Base-by-base conservation (phyloP, 2,797 vertebrate species). In the Diglossa cyanea region DNA sequence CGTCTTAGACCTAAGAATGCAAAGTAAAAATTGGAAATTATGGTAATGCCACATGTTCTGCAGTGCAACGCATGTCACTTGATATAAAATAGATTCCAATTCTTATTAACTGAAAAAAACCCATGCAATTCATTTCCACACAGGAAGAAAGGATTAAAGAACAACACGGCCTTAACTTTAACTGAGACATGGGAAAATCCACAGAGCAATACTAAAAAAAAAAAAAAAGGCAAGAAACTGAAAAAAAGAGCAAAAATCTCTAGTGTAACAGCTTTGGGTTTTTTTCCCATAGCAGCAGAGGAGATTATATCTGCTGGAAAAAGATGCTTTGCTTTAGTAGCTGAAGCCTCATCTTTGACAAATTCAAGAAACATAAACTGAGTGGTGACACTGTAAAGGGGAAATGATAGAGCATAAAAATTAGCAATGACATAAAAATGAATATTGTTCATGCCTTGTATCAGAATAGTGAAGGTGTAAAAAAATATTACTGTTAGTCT, bases 381-480 rank as follows among this genome's bases (percentile, higher is more conserved):
- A 96, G n/a, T 77, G 83, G 95, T 97, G 92, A 97, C 91, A 93
- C 50, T 95, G 76, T 87, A 95, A 94, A 55, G 81, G 86, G 85
- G 86, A 96, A 96, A 93, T 93, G 94, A 96, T 45, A 63, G 28
- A 94, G 60, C 95, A 90, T 93, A 94, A 96, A 95, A 80, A 62
- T 80, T 84, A 93, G 77, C 2, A 0, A 89, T 51, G 88, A 33
- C 58, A 85, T 76, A 1, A 2, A 48, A 96, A 96, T 76, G 14
- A 94, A 83, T 96, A 93, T 88, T 96, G 71, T 84, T 83, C 61
- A 55, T 90, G 67, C 79, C 79, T 65, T 81, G 33, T 24, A 92
- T 60, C 5, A 42, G 19, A 91, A 88, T 57, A 94, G 8, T 11
- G 53, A 94, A 95, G 45, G 51, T 71, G 30, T 67, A 81, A 60